These are phyloP conservation scores for Sciaenops ocellatus DNA, from an alignment of 2,797 vertebrate genomes.

Conservation along the genomic window DNA sequence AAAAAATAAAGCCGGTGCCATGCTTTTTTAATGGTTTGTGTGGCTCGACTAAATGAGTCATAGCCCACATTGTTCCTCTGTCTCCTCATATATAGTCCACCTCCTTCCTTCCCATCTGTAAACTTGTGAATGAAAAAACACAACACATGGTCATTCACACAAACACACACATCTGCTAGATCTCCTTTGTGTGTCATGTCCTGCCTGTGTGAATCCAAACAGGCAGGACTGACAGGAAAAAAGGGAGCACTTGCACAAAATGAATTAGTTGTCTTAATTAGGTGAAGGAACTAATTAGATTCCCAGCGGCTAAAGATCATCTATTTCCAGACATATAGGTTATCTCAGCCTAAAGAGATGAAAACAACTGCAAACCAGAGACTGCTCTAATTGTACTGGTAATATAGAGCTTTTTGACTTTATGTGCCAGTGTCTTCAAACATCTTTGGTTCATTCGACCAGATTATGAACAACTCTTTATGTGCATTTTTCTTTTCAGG, in stretches of 20 bases:
- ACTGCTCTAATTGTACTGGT: not conserved
- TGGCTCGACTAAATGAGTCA: constrained; percentile 49
- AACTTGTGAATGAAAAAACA: constrained; percentile 68
- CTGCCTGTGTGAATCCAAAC: constrained; percentile 15
- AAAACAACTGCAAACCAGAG: constrained; percentile 6
- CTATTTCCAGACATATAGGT: constrained; percentile 40
- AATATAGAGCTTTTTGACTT: not conserved
- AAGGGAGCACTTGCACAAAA: constrained; percentile 22
- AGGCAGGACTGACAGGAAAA: constrained; percentile 3
- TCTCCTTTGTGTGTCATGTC: not conserved
- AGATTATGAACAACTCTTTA: not conserved
- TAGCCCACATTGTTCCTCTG: constrained; percentile 44
- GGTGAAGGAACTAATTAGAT: constrained; percentile 51
- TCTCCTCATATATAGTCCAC: constrained; percentile 43
- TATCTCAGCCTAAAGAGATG: constrained; percentile 11
- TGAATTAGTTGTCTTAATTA: constrained; percentile 54
- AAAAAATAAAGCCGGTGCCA: constrained; percentile 1
- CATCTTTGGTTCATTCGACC: not conserved
- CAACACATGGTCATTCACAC: constrained; percentile 46
- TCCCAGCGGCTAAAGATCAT: constrained; percentile 49
- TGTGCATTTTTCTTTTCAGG: not conserved
- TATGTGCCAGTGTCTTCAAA: not conserved
- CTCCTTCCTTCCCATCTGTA: constrained; percentile 60
- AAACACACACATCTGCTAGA: constrained; percentile 6
- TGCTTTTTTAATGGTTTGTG: constrained; percentile 22